Base-by-base conservation (phyloP, 2,113 vertebrate genomes). In the Nycticorax nycticorax region DNA sequence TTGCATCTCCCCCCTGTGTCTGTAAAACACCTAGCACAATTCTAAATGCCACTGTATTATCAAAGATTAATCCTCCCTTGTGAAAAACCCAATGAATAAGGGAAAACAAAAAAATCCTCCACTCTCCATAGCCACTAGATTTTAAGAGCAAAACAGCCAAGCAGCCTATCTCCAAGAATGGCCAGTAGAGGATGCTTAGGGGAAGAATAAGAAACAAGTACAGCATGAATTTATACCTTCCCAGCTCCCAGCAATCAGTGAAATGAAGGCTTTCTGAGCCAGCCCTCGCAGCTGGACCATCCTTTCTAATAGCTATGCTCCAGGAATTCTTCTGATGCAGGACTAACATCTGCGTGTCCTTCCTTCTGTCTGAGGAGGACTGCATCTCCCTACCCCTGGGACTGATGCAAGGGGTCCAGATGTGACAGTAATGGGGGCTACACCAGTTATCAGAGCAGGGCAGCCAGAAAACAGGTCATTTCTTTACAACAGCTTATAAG, bases 181-280 rank as follows among this genome's bases (percentile, higher is more conserved):
- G 90, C 96, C 95, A 96, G 94, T 92, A 96, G 95, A 97, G 95
- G 96, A 95, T 96, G 95, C 96, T 94, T 97, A 33, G 88, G 71
- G 91, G 73, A 94, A 94, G 92, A 97, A 14, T 28, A 93, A 96
- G 81, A 81, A 95, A 37, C 28, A 52, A 93, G 66, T 8, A 37
- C 45, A 88, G 82, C 39, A 13, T 4, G 37, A 69, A 85, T 88
- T 96, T 73, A 28, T 35, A 53, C 37, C 73, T 86, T 73, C 33
- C 48, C 72, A 59, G 71, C n/a, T 69, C 41, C 55, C 62, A 85
- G 95, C 60, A 63, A 45, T 27, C 69, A 52, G 62, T 5, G 33
- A 69, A 76, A 83, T 14, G 57, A 88, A 68, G 35, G 66, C 57
- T 80, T 68, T 67, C 74, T 53, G 88, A 88, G 91, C 71, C 91